These are phyloP conservation scores for Idaea biselata DNA, from an alignment of 2,888 invertebrate genomes.

Conservation along the genomic window DNA sequence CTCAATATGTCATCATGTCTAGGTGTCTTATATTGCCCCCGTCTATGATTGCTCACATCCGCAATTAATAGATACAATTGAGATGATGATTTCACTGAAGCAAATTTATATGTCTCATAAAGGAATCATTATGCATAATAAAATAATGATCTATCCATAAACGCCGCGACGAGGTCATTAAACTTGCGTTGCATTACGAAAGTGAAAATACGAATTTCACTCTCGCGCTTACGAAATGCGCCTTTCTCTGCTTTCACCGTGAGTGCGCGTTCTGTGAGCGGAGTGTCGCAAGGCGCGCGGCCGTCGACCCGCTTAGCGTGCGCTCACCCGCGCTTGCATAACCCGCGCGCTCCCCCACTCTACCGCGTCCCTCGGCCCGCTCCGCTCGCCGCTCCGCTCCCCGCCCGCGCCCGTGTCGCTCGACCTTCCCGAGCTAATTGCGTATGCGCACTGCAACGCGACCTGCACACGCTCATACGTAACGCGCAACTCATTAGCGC, in stretches of 20 bases:
- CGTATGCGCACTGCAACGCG: slow-evolving; percentile 52
- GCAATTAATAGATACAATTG: not conserved
- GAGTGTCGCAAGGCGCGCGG: slow-evolving; percentile 54
- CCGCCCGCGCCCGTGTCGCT: slow-evolving; percentile 38
- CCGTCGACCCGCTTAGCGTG: slow-evolving; percentile 85
- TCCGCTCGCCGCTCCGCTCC: slow-evolving; percentile 26
- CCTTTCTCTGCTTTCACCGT: slow-evolving; percentile 80
- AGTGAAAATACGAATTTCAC: slow-evolving; percentile 79
- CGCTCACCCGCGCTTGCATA: slow-evolving; percentile 83
- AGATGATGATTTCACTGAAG: not conserved
- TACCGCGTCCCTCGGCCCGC: slow-evolving; percentile 29
- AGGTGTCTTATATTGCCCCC: not conserved
- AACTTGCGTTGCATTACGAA: slow-evolving; percentile 59
- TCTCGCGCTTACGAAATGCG: slow-evolving; percentile 77
- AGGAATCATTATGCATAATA: not conserved
- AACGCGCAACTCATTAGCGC: slow-evolving; percentile 30
- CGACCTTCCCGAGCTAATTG: slow-evolving; percentile 69
- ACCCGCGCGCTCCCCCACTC: slow-evolving; percentile 39
- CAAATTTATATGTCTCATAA: not conserved
- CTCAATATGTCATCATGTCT: not conserved
- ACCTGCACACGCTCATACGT: slow-evolving; percentile 30
- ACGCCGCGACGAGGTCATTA: slow-evolving; percentile 46
- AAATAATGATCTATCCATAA: not conserved
- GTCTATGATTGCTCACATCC: not conserved
- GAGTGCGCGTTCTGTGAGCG: slow-evolving; percentile 33